These are phyloP conservation scores for Philhelius pedissequus DNA, from an alignment of 2,888 invertebrate genomes.

Conservation along the genomic window DNA sequence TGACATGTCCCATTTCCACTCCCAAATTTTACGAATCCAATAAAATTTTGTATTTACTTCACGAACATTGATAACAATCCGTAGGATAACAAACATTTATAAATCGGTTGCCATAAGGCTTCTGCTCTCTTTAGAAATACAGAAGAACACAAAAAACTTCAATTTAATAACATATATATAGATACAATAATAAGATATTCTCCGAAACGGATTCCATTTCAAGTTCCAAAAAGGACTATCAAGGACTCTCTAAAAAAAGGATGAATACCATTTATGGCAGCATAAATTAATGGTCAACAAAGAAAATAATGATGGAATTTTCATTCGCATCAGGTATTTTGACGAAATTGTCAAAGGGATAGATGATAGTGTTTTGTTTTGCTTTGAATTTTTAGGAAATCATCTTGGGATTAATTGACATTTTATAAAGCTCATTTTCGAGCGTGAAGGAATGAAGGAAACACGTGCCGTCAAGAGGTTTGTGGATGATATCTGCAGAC, in stretches of 20 bases:
- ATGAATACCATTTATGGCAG: neutral
- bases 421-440: neutral
- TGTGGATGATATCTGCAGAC: neutral
- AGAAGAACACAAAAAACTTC: neutral
- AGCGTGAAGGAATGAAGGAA: neutral
- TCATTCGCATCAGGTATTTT: neutral
- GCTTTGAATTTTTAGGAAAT: neutral
- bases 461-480: neutral
- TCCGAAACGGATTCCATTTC: neutral
- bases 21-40: neutral
- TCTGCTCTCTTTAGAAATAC: too few species aligned
- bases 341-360: neutral
- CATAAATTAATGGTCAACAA: constrained; percentile 3
- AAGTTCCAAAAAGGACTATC: neutral
- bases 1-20: neutral
- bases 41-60: neutral
- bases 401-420: neutral
- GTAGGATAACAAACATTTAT: neutral
- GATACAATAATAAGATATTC: neutral
- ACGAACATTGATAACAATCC: constrained; percentile 5
- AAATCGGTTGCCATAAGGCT: neutral
- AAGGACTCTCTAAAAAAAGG: neutral
- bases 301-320: constrained; percentile 3
- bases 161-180: neutral
- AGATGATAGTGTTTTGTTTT: neutral